These are phyloP conservation scores for Ceyx erithaca DNA, from an alignment of 2,797 vertebrate genomes.

Conservation along the genomic window DNA sequence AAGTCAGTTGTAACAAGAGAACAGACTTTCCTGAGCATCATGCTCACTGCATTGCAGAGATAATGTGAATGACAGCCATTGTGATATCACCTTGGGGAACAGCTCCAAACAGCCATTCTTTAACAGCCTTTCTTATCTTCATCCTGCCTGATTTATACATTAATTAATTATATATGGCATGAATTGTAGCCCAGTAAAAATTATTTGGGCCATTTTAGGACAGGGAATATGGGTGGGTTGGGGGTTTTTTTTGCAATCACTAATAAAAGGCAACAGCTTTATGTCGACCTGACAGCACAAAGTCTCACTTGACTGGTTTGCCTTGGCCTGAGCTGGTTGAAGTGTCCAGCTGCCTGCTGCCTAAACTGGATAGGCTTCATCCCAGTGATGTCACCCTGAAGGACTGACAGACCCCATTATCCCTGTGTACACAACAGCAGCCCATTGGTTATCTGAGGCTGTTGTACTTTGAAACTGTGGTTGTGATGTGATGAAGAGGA, in stretches of 20 bases:
- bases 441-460: background rate
- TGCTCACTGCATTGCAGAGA: slow-evolving; percentile 6
- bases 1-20: background rate
- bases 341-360: background rate
- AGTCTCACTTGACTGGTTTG: background rate
- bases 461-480: background rate
- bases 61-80: slow-evolving; percentile 37
- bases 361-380: background rate
- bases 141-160: background rate
- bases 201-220: background rate
- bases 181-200: slow-evolving; percentile 9
- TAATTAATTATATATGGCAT: slow-evolving; percentile 14
- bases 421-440: background rate
- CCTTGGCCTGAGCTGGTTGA: background rate
- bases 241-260: background rate
- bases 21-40: background rate
- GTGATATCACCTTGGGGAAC: slow-evolving; percentile 29
- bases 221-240: background rate
- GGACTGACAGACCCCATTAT: background rate
- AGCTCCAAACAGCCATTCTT: slow-evolving; percentile 4
- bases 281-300: fast-evolving
- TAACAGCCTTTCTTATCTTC: background rate
- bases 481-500: background rate
- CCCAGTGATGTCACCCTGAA: fast-evolving
- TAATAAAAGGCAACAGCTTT: background rate